A percentile compares a stretch with the other conserved stretches of the same genome.
phyloP scores from a whole-genome alignment of 2,797 vertebrate species.

The Rachycentron canadum region DNA sequence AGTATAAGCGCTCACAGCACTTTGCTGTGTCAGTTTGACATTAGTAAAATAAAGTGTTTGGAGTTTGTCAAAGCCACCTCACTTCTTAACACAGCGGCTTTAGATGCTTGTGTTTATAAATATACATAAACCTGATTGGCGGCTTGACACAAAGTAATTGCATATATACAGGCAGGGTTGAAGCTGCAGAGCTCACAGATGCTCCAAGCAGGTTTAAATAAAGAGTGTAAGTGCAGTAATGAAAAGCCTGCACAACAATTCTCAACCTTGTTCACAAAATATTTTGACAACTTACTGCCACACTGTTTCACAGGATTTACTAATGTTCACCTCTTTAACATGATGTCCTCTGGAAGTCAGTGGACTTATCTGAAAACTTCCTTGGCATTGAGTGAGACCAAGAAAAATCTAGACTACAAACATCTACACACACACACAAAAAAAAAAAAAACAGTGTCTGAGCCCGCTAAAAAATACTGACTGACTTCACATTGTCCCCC shows the following conservation, averaged over 20 bases:
- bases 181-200: background rate
- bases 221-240: too few species aligned
- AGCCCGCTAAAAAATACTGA: background rate
- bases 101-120: constrained; percentile 1
- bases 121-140: constrained; percentile 18
- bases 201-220: constrained; percentile 1
- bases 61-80: constrained; percentile 7
- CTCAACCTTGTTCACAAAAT: background rate
- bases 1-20: background rate
- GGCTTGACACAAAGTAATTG: background rate
- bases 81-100: constrained; percentile 13
- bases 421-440: too few species aligned
- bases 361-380: background rate
- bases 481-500: background rate
- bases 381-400: background rate
- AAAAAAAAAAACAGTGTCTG: too few species aligned
- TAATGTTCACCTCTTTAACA: background rate
- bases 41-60: constrained; percentile 1
- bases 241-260: background rate
- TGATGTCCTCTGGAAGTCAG: background rate
- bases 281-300: too few species aligned
- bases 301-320: background rate
- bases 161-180: background rate
- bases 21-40: constrained; percentile 20
- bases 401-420: background rate